phyloP scores from a whole-genome alignment of 2,113 vertebrate species.

The Verasper variegatus region DNA sequence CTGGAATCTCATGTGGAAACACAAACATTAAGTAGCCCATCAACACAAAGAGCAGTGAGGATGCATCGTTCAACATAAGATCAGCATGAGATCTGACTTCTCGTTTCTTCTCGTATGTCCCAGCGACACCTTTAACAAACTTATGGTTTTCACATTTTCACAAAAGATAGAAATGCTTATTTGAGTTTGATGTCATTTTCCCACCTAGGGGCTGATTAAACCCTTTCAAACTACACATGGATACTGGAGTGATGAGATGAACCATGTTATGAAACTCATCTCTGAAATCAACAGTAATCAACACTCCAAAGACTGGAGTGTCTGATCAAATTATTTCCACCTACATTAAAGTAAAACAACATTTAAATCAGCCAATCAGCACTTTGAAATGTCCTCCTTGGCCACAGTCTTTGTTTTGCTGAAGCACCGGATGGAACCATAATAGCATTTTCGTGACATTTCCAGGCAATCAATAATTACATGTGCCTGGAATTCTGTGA shows the following conservation, averaged over 20 bases:
- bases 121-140: background rate
- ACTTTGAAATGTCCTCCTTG: background rate
- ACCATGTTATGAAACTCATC: background rate
- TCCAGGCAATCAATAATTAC: constrained; percentile 65
- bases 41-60: background rate
- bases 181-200: background rate
- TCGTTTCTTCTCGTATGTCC: background rate
- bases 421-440: constrained; percentile 22
- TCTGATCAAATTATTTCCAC: background rate
- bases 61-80: background rate
- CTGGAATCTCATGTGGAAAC: background rate
- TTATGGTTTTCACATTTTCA: too few relatives aligned
- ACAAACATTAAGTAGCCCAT: constrained; percentile 2
- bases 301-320: background rate
- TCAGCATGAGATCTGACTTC: background rate
- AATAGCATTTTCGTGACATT: constrained; percentile 71
- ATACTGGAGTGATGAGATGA: background rate
- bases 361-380: constrained; percentile 3
- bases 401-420: constrained; percentile 31
- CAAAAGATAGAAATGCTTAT: background rate
- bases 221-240: background rate
- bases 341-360: background rate
- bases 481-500: constrained; percentile 57
- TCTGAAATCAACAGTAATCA: background rate
- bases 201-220: background rate